Conservation (phyloP, 2,888 invertebrate genomes). For the Acanthopleura granulata region DNA sequence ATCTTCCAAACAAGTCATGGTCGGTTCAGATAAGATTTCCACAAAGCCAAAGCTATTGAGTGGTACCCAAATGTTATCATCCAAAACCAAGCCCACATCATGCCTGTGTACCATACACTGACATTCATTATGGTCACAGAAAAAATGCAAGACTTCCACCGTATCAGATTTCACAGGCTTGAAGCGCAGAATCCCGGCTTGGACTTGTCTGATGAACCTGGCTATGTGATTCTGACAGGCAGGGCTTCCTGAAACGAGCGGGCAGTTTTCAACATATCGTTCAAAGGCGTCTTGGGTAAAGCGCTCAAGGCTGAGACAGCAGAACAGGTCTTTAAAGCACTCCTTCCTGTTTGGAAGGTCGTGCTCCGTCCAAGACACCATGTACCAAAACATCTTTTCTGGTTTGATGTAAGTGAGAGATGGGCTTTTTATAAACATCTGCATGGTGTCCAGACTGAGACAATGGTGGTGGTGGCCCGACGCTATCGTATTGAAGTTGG, state of each 20-base stretch:
- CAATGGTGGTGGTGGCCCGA: slow-evolving; percentile 41
- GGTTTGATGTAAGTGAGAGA: slow-evolving; percentile 44
- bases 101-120: slow-evolving; percentile 39
- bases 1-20: too few relatives aligned
- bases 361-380: slow-evolving; percentile 46
- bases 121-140: slow-evolving; percentile 46
- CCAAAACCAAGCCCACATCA: slow-evolving; percentile 42
- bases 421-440: slow-evolving; percentile 39
- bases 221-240: slow-evolving; percentile 42
- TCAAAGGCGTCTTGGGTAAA: slow-evolving; percentile 36
- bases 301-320: slow-evolving; percentile 41
- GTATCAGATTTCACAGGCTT: slow-evolving; percentile 30
- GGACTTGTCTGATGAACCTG: slow-evolving; percentile 41
- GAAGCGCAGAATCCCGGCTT: slow-evolving; percentile 36
- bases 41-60: not conserved
- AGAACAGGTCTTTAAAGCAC: slow-evolving; percentile 45
- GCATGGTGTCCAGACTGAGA: slow-evolving; percentile 46
- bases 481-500: slow-evolving; percentile 48
- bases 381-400: slow-evolving; percentile 46
- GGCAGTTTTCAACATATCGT: slow-evolving; percentile 34
- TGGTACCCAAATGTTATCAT: slow-evolving; percentile 47
- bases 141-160: slow-evolving; percentile 43
- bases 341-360: slow-evolving; percentile 35
- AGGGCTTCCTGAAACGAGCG: slow-evolving; percentile 35
- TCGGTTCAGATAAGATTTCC: too few relatives aligned